A percentile compares a stretch with the other conserved stretches of the same genome.
Evolutionary conservation across 2,797 vertebrate genomes (phyloP).

Genomic region (Parotocinclus haroldoi): DNA sequence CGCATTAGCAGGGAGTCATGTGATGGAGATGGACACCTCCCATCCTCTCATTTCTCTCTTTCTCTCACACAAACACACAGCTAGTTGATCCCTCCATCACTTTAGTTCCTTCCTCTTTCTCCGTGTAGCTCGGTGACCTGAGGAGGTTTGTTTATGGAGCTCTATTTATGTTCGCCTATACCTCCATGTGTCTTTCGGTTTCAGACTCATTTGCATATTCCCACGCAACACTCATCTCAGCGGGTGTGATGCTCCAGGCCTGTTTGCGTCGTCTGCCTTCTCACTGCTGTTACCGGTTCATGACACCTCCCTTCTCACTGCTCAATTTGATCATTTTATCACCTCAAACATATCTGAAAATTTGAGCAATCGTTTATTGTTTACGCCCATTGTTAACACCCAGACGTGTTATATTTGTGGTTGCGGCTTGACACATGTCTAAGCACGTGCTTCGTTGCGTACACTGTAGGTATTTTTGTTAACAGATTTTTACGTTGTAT

Average conservation of each 20-base stretch:
- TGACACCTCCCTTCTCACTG: slow-evolving; percentile 24
- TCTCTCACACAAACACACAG: slow-evolving; percentile 18
- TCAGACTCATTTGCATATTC: slow-evolving; percentile 45
- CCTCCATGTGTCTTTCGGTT: slow-evolving; percentile 40
- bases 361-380: background rate
- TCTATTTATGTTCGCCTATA: slow-evolving; percentile 45
- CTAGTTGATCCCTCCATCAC: slow-evolving; percentile 31
- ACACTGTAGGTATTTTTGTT: slow-evolving; percentile 10
- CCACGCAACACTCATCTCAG: slow-evolving; percentile 34
- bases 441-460: background rate
- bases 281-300: slow-evolving; percentile 35
- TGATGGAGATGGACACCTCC: slow-evolving; percentile 59
- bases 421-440: background rate
- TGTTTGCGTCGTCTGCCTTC: slow-evolving; percentile 19
- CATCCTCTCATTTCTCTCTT: slow-evolving; percentile 6
- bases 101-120: background rate
- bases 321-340: slow-evolving; percentile 19
- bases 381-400: background rate
- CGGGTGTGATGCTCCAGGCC: slow-evolving; percentile 27
- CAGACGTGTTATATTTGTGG: background rate
- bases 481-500: slow-evolving; percentile 5
- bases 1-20: slow-evolving; percentile 63
- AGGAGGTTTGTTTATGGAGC: slow-evolving; percentile 47
- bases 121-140: slow-evolving; percentile 28
- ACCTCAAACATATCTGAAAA: slow-evolving; percentile 1